Base-by-base conservation (phyloP, 1,140 invertebrate species). In the Temnothorax nylanderi region DNA sequence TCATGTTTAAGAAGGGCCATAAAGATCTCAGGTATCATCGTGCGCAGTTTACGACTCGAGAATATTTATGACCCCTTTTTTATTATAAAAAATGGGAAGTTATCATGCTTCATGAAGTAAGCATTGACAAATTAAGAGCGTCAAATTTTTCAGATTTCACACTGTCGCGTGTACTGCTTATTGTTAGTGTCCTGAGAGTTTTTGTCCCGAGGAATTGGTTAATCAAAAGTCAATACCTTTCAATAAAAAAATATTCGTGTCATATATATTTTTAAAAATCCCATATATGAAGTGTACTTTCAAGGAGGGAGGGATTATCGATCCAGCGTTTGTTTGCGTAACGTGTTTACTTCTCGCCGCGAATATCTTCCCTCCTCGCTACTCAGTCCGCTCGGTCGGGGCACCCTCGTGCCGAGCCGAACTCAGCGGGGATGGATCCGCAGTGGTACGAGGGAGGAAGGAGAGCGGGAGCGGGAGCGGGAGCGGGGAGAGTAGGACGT, bases 301-400 rank as follows among this genome's bases (percentile, higher is more conserved):
- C 11, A 44, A 47, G 4, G 3, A 54, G 44, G 44, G 44, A 4
- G 47, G 34, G 13, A 80, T 60, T 92, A 93, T 93, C 88, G 92
- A 93, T 93, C 89, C 88, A 85, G 67, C 82, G 88, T 92, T 92
- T 89, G 88, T 92, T 93, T 88, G 90, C 90, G 89, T 89, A 93
- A 93, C 89, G 90, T 92, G 92, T 93, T 93, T 94, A 93, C 92
- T 92, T 92, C 92, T 90, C 92, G 88, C 87, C 86, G 89, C 77
- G 82, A 82, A 91, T 92, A 92, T 93, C 90, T 92, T 90, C 88
- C 91, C 86, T 87, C 65, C 54, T 76, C 67, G 71, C 71, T 75
- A 69, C 65, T 84, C 85, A 34, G 76, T 89, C 87, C 75, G 64
- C 85, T 77, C 81, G 60, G 58, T 34, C 51, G 84, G 34, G 65